Base-by-base conservation (phyloP, 2,888 invertebrate genomes). In the Emesis castigata region DNA sequence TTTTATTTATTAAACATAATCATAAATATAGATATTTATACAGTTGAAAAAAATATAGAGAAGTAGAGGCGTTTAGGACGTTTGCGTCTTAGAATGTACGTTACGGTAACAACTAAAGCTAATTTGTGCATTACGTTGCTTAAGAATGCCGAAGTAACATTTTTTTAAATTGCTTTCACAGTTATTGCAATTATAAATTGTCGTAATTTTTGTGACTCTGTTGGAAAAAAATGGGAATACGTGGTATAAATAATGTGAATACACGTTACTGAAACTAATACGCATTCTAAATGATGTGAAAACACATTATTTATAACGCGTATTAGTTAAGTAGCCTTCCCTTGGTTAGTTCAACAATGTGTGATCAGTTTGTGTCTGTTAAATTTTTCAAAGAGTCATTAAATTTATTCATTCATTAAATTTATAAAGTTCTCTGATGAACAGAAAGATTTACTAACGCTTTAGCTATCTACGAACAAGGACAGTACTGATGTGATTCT, bases 401-500 rank as follows among this genome's bases (percentile, higher is more conserved):
- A n/a, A n/a, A n/a, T n/a, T n/a, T n/a, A n/a, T n/a, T n/a, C n/a
- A n/a, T n/a, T n/a, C n/a, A n/a, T n/a, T n/a, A n/a, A n/a, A n/a
- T n/a, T n/a, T n/a, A n/a, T n/a, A n/a, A n/a, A 39, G 34, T 9
- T 9, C 9, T 34, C 8, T 34, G 8, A 9, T 9, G 29, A 7
- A 31, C 9, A 31, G 9, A 26, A 31, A 31, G 0, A 1, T 9
- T 8, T 9, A 9, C 9, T 31, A 6, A 31, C 9, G 31, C 31
- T 31, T 31, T 31, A 31, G 31, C 34, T 8, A 9, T 34, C 9
- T 8, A 9, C 34, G 34, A 34, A 8, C 34, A 34, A 34, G 9
- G 11, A 90, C 91, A 92, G 94, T 93, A 94, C 94, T 93, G 94
- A 94, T 92, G 93, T 94, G 92, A 93, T 93, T 56, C 56, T 93